Evolutionary conservation across 2,888 invertebrate species (phyloP).

Genomic region (Andrena praecox): DNA sequence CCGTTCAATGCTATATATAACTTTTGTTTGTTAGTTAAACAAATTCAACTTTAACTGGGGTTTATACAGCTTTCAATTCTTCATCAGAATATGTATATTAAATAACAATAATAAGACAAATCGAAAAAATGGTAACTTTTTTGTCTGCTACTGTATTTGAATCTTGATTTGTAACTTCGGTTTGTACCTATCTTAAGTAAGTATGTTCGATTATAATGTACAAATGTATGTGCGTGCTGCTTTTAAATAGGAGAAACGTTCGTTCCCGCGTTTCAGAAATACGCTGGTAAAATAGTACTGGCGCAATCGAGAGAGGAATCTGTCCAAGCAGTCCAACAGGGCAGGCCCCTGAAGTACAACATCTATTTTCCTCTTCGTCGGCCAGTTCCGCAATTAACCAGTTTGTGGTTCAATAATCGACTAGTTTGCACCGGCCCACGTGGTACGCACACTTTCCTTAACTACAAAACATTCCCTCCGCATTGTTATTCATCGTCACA

Average conservation of each 20-base stretch:
- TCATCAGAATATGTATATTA: too few species aligned
- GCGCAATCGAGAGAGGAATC: conserved; percentile 75
- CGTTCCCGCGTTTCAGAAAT: conserved; percentile 71
- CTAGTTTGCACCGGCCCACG: conserved; percentile 75
- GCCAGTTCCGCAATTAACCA: conserved; percentile 78
- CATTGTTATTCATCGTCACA: background rate
- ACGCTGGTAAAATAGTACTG: conserved; percentile 79
- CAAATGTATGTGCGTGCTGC: background rate
- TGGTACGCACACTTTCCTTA: conserved; percentile 66
- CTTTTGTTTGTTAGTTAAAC: too few species aligned
- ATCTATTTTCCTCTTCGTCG: conserved; percentile 78
- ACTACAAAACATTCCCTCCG: background rate
- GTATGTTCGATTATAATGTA: too few species aligned
- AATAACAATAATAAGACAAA: too few species aligned
- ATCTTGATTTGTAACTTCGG: too few species aligned
- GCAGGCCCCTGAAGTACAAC: conserved; percentile 76
- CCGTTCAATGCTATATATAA: too few species aligned
- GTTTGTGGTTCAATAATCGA: conserved; percentile 75
- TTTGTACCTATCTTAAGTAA: too few species aligned
- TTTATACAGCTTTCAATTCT: too few species aligned
- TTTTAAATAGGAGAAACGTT: background rate
- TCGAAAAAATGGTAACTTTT: too few species aligned
- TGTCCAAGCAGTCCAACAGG: conserved; percentile 70
- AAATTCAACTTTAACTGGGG: too few species aligned
- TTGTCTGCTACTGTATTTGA: too few species aligned